Percentiles rank a stretch among this genome's conserved stretches.
These are phyloP conservation scores for Prunella strophiata DNA, from an alignment of 2,797 vertebrate species.

Conservation along the genomic window DNA sequence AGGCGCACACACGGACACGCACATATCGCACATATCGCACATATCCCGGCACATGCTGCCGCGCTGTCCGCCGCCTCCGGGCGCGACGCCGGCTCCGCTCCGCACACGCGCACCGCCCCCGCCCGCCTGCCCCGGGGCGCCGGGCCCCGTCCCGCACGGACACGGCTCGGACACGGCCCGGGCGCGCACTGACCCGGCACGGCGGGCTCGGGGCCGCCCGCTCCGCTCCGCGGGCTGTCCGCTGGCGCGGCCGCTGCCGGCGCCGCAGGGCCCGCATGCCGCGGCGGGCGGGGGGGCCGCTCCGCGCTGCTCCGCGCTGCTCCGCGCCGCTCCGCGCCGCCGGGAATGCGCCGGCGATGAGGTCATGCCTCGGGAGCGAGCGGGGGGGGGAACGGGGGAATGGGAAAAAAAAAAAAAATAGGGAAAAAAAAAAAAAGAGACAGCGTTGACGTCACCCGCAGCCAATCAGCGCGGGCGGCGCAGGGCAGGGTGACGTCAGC, in stretches of 20 bases:
- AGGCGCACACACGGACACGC: background rate
- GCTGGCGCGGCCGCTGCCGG: conserved; percentile 60
- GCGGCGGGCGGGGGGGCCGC: background rate
- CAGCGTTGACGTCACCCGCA: conserved; percentile 88
- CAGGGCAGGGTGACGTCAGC: conserved; percentile 86
- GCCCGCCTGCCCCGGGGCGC: background rate
- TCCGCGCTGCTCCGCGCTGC: background rate
- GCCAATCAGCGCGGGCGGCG: conserved; percentile 86
- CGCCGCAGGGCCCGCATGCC: conserved; percentile 55
- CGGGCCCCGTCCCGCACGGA: background rate
- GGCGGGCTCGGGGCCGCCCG: background rate
- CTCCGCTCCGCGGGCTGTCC: conserved; percentile 7
- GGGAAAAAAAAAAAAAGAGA: background rate
- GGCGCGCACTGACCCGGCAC: conserved; percentile 9
- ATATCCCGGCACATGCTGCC: background rate
- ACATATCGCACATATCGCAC: too few relatives aligned
- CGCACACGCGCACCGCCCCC: background rate
- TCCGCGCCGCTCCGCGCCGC: background rate
- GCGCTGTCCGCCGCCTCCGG: background rate
- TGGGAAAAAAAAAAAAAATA: background rate
- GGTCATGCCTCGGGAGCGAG: too few relatives aligned
- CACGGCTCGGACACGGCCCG: background rate
- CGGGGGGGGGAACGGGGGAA: too few relatives aligned
- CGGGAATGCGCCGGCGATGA: background rate
- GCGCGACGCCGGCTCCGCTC: background rate